A percentile compares a stretch with the other conserved stretches of the same genome.
Conservation (phyloP, 2,113 vertebrate species). For the Rhombomys opimus region DNA sequence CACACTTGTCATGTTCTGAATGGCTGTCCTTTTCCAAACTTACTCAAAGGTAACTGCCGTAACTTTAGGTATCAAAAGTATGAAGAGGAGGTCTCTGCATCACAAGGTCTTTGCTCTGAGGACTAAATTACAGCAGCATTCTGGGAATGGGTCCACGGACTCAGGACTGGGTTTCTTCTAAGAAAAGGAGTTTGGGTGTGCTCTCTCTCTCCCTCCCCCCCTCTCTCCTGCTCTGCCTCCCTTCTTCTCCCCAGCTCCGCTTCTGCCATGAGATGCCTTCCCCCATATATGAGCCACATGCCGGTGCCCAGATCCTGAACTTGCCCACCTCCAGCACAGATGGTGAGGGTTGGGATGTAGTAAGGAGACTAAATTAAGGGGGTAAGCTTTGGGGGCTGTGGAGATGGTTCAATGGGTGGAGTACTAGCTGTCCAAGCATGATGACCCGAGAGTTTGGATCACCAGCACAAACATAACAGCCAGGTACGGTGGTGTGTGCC, state of each 20-base stretch:
- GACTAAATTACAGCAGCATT: background rate
- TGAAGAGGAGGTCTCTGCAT: no score
- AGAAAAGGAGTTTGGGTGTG: background rate
- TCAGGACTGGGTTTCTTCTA: background rate
- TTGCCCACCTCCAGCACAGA: background rate
- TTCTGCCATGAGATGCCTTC: background rate
- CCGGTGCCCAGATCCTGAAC: background rate
- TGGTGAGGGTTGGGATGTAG: background rate
- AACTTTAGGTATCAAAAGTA: background rate
- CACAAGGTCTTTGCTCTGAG: background rate
- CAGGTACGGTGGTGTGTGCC: background rate
- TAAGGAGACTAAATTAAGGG: background rate
- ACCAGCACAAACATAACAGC: background rate
- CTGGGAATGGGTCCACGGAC: background rate
- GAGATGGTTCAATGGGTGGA: background rate
- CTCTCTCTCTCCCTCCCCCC: background rate
- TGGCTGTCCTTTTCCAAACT: background rate
- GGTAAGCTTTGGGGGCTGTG: background rate
- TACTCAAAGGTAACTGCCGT: background rate
- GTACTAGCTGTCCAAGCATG: background rate
- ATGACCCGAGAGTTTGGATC: background rate
- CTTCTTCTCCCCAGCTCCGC: background rate
- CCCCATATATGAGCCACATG: background rate
- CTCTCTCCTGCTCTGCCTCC: no score
- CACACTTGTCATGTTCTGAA: background rate